Base-by-base conservation (phyloP, 2,888 invertebrate genomes). In the Thecocarcelia acutangulata region DNA sequence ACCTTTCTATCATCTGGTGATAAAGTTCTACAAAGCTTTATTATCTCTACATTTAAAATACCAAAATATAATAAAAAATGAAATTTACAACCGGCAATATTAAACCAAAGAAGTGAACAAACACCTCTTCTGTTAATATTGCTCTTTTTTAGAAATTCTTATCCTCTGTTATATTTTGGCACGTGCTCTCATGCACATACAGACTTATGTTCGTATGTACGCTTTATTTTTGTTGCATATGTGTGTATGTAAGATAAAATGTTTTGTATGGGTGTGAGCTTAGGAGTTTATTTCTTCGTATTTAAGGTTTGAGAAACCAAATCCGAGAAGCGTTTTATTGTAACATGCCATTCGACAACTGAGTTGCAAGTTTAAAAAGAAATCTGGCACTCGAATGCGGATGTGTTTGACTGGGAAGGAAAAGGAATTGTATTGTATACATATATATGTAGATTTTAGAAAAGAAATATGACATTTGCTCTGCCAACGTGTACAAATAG, bases 401-500 rank as follows among this genome's bases (percentile, higher is more conserved):
- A 24, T n/a, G n/a, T n/a, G n/a, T n/a, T n/a, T n/a, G n/a, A n/a
- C n/a, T n/a, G n/a, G n/a, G n/a, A 24, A 61, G 28, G 44, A 54
- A 33, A 44, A 12, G 48, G 48, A 21, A 24, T 50, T 44, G 3
- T 56, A 37, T 33, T 54, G 12, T 68, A 21, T 19, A 13, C 24
- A 24, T 24, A 24, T 5, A 24, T 24, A 24, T 24, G 24, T 21
- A 28, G 11, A 15, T 28, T 24, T 42, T 15, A 19, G n/a, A 56
- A 69, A 13, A 56, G 19, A 37, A 58, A 37, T 24, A 28, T 44
- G 68, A 54, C 17, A 24, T 66, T 66, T 52, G 40, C 24, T 66
- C 40, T 42, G 52, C 66, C 66, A 66, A 52, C 59, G 33, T 52
- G 44, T 19, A 63, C 21, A 73, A 61, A 50, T 17, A 59, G 17